These are phyloP conservation scores for Nematolebias whitei DNA, from an alignment of 2,113 vertebrate genomes.

Conservation along the genomic window DNA sequence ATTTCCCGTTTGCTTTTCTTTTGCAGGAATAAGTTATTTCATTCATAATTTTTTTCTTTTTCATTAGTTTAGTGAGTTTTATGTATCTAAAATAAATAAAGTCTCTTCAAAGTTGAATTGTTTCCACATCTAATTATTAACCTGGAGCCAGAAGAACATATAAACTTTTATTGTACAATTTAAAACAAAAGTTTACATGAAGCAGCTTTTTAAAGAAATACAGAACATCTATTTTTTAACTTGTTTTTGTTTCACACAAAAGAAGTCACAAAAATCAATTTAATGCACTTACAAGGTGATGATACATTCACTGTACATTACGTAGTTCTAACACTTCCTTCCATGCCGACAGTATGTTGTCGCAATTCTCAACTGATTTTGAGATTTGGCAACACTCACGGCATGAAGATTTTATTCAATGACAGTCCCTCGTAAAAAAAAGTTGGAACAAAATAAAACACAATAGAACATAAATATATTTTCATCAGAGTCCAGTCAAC, in stretches of 20 bases:
- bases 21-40: conserved; percentile 67
- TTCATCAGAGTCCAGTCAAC: no score
- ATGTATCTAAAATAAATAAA: conserved; percentile 74
- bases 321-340: conserved; percentile 87
- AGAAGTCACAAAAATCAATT: conserved; percentile 95
- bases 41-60: conserved; percentile 36
- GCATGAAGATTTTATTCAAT: conserved; percentile 82
- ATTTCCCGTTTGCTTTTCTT: conserved; percentile 35
- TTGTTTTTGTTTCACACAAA: conserved; percentile 85
- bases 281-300: conserved; percentile 94
- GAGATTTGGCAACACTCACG: conserved; percentile 83
- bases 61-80: conserved; percentile 66
- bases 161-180: conserved; percentile 83
- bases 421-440: conserved; percentile 27
- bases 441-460: neutral
- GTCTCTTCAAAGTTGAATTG: conserved; percentile 55
- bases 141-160: conserved; percentile 59
- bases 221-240: conserved; percentile 78
- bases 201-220: conserved; percentile 90
- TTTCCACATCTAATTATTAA: conserved; percentile 1
- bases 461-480: no score
- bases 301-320: conserved; percentile 96
- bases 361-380: conserved; percentile 84
- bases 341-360: conserved; percentile 92
- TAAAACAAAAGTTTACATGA: conserved; percentile 90